Base-by-base conservation (phyloP, 2,113 vertebrate genomes). In the Camelus dromedarius region DNA sequence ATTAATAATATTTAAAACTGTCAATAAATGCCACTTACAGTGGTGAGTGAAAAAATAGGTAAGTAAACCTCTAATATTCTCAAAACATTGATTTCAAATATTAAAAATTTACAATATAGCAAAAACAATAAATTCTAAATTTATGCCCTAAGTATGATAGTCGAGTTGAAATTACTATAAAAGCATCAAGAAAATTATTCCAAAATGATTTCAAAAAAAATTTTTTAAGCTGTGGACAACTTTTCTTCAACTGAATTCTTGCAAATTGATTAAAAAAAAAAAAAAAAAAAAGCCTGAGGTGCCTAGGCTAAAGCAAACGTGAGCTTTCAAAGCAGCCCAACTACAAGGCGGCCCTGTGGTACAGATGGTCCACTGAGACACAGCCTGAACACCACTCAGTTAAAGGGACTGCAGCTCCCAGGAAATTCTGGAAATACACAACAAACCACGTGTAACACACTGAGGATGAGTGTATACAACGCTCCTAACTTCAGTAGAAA, bases 81-180 rank as follows among this genome's bases (percentile, higher is more conserved):
- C 18, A 56, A 95, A 82, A 89, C n/a, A 96, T 0, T 76, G 58
- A 32, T 69, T 70, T 94, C 52, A 86, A 82, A 64, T n/a, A 70
- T 70, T 35, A 93, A 92, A 80, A 50, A 46, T 91, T 81, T 11
- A 30, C 22, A n/a, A 19, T 20, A 81, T 4, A 80, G 14, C 58
- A 96, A 91, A 85, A 79, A 52, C 48, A 79, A 72, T 64, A 93
- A 86, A 75, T 69, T 84, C n/a, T 93, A 56, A 80, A 80, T 64
- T 26, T 92, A 89, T 62, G 20, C 3, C 30, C 19, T 60, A 56
- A 64, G 22, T 60, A 32, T n/a, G 35, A 76, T 2, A 88, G 52
- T 0, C 84, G 80, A 92, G 35, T 20, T 89, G 42, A 89, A 89
- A 83, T 91, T 32, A 92, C 15, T 77, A 35, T 28, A 83, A 56